Percentiles rank a stretch among this genome's conserved stretches.
Evolutionary conservation across 2,113 vertebrate genomes (phyloP).

Genomic region (Planiliza haematocheilus): DNA sequence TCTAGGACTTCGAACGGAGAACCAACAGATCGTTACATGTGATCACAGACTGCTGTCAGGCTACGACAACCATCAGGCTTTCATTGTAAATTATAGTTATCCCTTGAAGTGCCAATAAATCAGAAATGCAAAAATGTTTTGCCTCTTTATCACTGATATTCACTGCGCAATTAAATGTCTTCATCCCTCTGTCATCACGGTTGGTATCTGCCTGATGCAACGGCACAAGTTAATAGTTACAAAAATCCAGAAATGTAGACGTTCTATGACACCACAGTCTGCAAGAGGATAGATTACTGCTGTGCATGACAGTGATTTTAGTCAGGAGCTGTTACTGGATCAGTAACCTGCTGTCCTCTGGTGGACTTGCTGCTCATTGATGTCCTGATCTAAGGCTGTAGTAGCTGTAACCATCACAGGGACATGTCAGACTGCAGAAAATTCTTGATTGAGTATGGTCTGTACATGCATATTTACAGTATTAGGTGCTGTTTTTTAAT

Average conservation of each 20-base stretch:
- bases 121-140: conserved; percentile 28
- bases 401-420: too few relatives aligned
- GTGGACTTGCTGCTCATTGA: too few relatives aligned
- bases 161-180: conserved; percentile 14
- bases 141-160: conserved; percentile 22
- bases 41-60: conserved; percentile 24
- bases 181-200: background rate
- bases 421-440: too few relatives aligned
- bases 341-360: too few relatives aligned
- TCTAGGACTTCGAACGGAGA: conserved; percentile 4
- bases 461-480: too few relatives aligned
- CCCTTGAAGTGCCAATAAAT: conserved; percentile 77
- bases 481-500: too few relatives aligned
- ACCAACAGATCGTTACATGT: background rate
- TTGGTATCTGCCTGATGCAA: background rate
- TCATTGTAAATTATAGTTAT: conserved; percentile 25
- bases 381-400: too few relatives aligned
- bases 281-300: background rate
- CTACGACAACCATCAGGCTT: conserved; percentile 9
- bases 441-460: too few relatives aligned
- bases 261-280: background rate
- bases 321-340: too few relatives aligned
- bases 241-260: background rate
- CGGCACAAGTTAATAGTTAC: too few relatives aligned
- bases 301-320: background rate